phyloP scores from a whole-genome alignment of 2,797 vertebrate species.

The Epinephelus malabaricus region DNA sequence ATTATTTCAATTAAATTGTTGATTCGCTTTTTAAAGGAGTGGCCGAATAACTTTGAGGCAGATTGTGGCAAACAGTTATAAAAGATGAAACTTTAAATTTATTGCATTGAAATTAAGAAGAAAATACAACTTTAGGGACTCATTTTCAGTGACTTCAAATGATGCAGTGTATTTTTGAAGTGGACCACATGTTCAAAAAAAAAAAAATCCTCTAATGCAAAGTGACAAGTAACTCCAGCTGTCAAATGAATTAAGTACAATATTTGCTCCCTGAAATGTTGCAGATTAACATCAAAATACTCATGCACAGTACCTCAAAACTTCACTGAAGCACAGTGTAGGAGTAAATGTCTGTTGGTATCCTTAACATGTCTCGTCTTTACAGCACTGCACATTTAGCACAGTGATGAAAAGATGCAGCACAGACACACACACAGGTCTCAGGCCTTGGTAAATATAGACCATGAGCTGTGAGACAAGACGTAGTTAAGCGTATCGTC shows the following conservation, averaged over 20 bases:
- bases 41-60: not conserved
- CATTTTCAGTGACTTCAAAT: too few relatives aligned
- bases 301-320: not conserved
- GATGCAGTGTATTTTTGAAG: too few relatives aligned
- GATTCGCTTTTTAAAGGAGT: not conserved
- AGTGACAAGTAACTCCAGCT: not conserved
- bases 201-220: not conserved
- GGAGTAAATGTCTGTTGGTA: too few relatives aligned
- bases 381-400: conserved; percentile 8
- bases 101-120: not conserved
- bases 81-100: not conserved
- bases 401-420: conserved; percentile 36
- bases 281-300: not conserved
- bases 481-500: conserved; percentile 16
- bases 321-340: not conserved
- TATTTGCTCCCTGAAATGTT: not conserved
- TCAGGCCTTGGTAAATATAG: conserved; percentile 64
- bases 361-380: not conserved
- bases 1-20: not conserved
- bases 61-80: not conserved
- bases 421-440: conserved; percentile 3
- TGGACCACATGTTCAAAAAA: too few relatives aligned
- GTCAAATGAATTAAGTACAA: not conserved
- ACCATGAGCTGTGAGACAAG: conserved; percentile 17
- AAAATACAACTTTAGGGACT: not conserved